Percentiles rank a stretch among this genome's conserved stretches.
phyloP scores from a whole-genome alignment of 2,888 invertebrate species.

The Rotaria sp. region DNA sequence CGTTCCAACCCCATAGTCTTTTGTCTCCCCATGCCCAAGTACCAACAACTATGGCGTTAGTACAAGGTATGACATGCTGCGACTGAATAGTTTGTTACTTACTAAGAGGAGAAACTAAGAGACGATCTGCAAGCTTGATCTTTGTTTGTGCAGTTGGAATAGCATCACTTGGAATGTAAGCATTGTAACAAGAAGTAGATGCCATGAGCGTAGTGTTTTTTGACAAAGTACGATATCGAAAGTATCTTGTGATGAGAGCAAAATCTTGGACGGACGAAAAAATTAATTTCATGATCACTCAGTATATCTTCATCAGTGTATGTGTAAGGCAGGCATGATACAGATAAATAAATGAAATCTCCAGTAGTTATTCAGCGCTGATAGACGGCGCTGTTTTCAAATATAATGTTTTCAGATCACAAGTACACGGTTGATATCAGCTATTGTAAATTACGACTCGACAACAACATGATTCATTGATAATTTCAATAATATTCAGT shows the following conservation, averaged over 20 bases:
- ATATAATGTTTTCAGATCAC: background rate
- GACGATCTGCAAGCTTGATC: background rate
- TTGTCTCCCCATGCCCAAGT: constrained; percentile 12
- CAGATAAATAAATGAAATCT: background rate
- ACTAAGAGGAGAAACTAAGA: background rate
- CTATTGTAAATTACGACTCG: too few relatives aligned
- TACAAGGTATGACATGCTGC: background rate
- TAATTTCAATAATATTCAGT: too few relatives aligned
- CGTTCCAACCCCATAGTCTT: background rate
- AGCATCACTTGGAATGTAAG: background rate
- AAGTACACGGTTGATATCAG: too few relatives aligned
- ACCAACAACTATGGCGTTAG: background rate
- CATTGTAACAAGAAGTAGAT: background rate
- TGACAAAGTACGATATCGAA: background rate
- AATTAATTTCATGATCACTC: background rate
- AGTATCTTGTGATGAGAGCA: background rate
- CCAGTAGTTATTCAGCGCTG: background rate
- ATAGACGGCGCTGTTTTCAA: background rate
- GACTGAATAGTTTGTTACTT: background rate
- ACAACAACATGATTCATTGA: too few relatives aligned
- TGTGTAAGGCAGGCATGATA: background rate
- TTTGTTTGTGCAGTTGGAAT: background rate
- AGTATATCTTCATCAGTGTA: background rate
- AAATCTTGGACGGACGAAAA: background rate
- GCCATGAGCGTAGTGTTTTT: background rate